Evolutionary conservation across 2,888 invertebrate species (phyloP), one percentile per base, ranked within the genome.

Genomic region (Limulus polyphemus): DNA sequence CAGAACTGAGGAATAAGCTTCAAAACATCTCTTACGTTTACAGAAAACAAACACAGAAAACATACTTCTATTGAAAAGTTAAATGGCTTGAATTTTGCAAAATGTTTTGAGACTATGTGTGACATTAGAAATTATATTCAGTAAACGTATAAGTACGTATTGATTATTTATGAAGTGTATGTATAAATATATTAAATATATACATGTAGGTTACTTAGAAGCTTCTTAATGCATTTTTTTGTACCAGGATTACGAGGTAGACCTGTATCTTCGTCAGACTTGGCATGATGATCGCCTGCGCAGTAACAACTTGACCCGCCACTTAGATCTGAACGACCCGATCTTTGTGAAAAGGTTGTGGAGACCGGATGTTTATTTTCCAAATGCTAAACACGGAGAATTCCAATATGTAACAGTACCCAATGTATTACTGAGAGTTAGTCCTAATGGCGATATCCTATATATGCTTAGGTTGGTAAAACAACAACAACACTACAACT

Each of bases 241-340:
- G 10, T 51, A 58, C 11, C 70, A 79, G 78, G 79, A 79, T 70
- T 79, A 79, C 71, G 78, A 79, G 68, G 79, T 79, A 65, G 79
- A 79, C 69, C 71, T 79, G 51, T 79, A 79, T 70, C 73, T 79
- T n/a, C 72, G 78, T 11, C 79, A 79, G 70, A 75, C 77, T 64
- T 79, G 79, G 79, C 73, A 73, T 61, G 79, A 79, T 68, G 76
- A 76, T 60, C 72, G 79, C 48, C 72, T 79, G 54, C 74, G 75
- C 58, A 77, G 77, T 67, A 69, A 73, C 0, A 73, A 77, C 58
- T 75, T 78, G 61, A 75, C 75, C 0, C 74, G 76, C 62, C 74
- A 78, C 0, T 69, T 79, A 54, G 78, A 79, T 67, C 72, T 78
- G 17, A 79, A 78, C 67, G 78, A 79, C 58, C 71, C 71, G 7